phyloP scores from a whole-genome alignment of 1,140 invertebrate species.

The Orius insidiosus region DNA sequence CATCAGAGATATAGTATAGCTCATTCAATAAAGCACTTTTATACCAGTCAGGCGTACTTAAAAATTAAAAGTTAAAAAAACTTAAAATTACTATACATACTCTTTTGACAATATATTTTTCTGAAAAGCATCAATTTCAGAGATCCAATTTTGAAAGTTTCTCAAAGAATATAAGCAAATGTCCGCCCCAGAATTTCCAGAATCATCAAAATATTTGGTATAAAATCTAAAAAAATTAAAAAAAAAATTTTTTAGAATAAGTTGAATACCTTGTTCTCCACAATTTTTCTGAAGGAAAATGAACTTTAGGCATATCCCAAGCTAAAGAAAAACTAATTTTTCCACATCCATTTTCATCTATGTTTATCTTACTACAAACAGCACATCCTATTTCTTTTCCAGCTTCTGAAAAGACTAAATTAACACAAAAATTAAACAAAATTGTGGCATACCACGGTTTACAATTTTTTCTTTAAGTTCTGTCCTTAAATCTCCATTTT shows the following conservation, averaged over 20 bases:
- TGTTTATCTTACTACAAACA: constrained; percentile 22
- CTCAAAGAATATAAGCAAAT: constrained; percentile 58
- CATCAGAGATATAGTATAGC: constrained; percentile 79
- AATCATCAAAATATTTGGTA: constrained; percentile 59
- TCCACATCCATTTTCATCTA: background rate
- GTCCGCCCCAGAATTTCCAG: constrained; percentile 45
- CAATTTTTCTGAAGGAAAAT: constrained; percentile 37
- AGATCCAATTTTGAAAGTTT: constrained; percentile 63
- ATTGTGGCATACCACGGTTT: constrained; percentile 21
- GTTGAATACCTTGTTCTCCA: too few relatives aligned
- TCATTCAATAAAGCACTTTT: constrained; percentile 91
- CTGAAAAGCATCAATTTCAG: constrained; percentile 73
- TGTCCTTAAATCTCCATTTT: constrained; percentile 36
- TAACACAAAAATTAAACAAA: constrained; percentile 18
- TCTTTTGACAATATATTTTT: constrained; percentile 54
- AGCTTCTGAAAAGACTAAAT: constrained; percentile 2
- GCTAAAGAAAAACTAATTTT: constrained; percentile 28
- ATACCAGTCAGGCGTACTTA: constrained; percentile 77
- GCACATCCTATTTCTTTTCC: constrained; percentile 23
- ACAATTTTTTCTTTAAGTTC: constrained; percentile 21
- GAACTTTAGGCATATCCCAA: constrained; percentile 77
- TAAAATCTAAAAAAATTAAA: constrained; percentile 47
- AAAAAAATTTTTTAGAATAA: constrained; percentile 6
- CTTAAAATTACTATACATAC: constrained; percentile 24
- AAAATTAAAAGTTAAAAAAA: constrained; percentile 24